Evolutionary conservation across 2,113 vertebrate species (phyloP).

Genomic region (Benitochromis conjunctus): DNA sequence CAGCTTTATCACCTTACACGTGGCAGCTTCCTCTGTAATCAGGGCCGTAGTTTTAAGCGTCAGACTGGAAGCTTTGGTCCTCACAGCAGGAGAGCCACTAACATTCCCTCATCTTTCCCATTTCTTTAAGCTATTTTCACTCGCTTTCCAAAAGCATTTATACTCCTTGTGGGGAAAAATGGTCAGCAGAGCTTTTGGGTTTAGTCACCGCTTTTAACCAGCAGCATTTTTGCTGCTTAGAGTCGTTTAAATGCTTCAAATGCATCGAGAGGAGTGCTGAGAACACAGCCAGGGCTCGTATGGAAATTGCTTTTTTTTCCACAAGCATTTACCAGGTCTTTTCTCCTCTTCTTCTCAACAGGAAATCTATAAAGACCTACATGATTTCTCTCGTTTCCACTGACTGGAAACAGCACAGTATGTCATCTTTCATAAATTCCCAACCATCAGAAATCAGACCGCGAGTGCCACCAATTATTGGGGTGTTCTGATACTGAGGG

Average conservation of each 20-base stretch:
- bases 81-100: neutral
- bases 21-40: neutral
- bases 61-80: neutral
- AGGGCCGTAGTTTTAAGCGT: too few species aligned
- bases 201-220: neutral
- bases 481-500: neutral
- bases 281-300: neutral
- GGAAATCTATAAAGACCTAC: neutral
- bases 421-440: neutral
- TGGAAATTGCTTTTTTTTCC: neutral
- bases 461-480: neutral
- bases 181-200: neutral
- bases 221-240: neutral
- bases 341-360: neutral
- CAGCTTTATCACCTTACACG: neutral
- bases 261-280: neutral
- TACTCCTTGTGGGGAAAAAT: neutral
- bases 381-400: neutral
- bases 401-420: fast-evolving
- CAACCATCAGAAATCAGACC: fast-evolving
- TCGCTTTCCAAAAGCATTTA: neutral
- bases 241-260: neutral
- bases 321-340: neutral
- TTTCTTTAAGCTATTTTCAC: neutral
- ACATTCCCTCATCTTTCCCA: neutral